A percentile compares a stretch with the other conserved stretches of the same genome.
These are phyloP conservation scores for Drosophila infuscata DNA, from an alignment of 2,888 invertebrate genomes.

Conservation along the genomic window DNA sequence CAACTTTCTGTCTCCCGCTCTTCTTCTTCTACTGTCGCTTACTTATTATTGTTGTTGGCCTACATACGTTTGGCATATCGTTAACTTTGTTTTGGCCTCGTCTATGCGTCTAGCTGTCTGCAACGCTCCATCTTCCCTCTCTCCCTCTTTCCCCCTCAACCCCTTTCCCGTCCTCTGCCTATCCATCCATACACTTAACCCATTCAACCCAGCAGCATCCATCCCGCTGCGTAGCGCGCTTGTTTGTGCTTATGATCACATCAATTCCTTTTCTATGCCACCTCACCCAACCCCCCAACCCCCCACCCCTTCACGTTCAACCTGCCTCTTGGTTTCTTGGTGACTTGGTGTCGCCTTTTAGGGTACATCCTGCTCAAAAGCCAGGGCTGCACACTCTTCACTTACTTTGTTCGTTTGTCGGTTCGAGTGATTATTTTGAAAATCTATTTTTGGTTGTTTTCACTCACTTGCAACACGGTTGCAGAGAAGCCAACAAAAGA, in stretches of 20 bases:
- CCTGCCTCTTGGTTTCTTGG: slow-evolving; percentile 16
- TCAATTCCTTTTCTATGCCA: slow-evolving; percentile 46
- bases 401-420: not conserved
- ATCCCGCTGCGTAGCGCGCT: slow-evolving; percentile 32
- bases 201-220: slow-evolving; percentile 30
- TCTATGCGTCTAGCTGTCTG: slow-evolving; percentile 50
- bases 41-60: slow-evolving; percentile 43
- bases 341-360: slow-evolving; percentile 50
- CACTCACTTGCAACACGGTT: too few relatives aligned
- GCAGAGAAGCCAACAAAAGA: not conserved
- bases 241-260: slow-evolving; percentile 49
- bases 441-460: too few relatives aligned
- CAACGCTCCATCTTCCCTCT: slow-evolving; percentile 16
- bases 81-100: slow-evolving; percentile 44
- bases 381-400: slow-evolving; percentile 32
- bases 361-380: slow-evolving; percentile 7
- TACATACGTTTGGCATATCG: slow-evolving; percentile 57
- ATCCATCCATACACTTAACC: slow-evolving; percentile 19
- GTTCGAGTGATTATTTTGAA: not conserved
- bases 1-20: slow-evolving; percentile 15
- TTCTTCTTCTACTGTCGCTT: slow-evolving; percentile 4
- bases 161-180: too few relatives aligned
- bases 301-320: not conserved
- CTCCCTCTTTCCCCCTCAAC: not conserved
- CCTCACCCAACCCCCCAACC: too few relatives aligned